Percentiles rank a stretch among this genome's conserved stretches.
Evolutionary conservation across 2,113 vertebrate genomes (phyloP).

Genomic region (cattle (Bos taurus)): ARS-UCD2.0 NC_037328.1:131044501-131045000

Average conservation of each 20-base stretch:
- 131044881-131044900: not conserved
- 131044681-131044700: not conserved
- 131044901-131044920: not conserved
- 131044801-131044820: not conserved
- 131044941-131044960: not conserved
- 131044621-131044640: not conserved
- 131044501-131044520: not conserved
- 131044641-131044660: not conserved
- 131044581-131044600: not conserved
- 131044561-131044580: not conserved
- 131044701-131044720: not conserved
- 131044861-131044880: not conserved
- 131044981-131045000: not conserved
- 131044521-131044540: not conserved
- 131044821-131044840: not conserved
- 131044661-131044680: not conserved
- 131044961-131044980: not conserved
- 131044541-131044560: not conserved
- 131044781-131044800: not conserved
- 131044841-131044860: not conserved
- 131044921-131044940: not conserved
- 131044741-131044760: not conserved
- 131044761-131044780: not conserved
- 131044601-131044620: not conserved
- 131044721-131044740: not conserved